Evolutionary conservation across 2,113 vertebrate species (phyloP).

Genomic region (Dicentrarchus labrax): DNA sequence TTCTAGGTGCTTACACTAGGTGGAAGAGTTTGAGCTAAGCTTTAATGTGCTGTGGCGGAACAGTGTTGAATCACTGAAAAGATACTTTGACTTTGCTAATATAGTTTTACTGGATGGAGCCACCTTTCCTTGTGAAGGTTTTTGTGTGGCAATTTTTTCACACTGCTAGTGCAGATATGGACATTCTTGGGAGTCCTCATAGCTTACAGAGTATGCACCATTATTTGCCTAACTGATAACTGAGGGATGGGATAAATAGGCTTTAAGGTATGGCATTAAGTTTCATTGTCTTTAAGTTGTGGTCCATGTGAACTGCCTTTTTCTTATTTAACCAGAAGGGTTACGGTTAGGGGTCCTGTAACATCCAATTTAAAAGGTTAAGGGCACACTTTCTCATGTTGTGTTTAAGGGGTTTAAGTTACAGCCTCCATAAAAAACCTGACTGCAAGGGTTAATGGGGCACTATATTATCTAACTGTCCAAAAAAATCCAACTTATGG

Average conservation of each 20-base stretch:
- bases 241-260: neutral
- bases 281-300: constrained; percentile 10
- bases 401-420: constrained; percentile 30
- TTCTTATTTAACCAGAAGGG: neutral
- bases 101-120: too few species aligned
- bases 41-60: too few species aligned
- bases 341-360: neutral
- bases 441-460: constrained; percentile 23
- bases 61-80: too few species aligned
- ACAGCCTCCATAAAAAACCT: neutral
- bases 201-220: neutral
- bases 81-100: too few species aligned
- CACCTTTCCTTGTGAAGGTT: neutral
- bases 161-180: neutral
- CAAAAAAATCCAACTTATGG: constrained; percentile 25
- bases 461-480: constrained; percentile 4
- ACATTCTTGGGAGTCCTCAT: neutral
- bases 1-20: too few species aligned
- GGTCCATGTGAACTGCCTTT: neutral
- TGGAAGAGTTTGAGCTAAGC: too few species aligned
- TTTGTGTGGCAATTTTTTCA: neutral
- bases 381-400: neutral
- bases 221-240: neutral
- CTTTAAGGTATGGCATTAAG: neutral
- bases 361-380: constrained; percentile 9